Evolutionary conservation across 2,888 invertebrate genomes (phyloP).

Genomic region (Conistra vaccinii): DNA sequence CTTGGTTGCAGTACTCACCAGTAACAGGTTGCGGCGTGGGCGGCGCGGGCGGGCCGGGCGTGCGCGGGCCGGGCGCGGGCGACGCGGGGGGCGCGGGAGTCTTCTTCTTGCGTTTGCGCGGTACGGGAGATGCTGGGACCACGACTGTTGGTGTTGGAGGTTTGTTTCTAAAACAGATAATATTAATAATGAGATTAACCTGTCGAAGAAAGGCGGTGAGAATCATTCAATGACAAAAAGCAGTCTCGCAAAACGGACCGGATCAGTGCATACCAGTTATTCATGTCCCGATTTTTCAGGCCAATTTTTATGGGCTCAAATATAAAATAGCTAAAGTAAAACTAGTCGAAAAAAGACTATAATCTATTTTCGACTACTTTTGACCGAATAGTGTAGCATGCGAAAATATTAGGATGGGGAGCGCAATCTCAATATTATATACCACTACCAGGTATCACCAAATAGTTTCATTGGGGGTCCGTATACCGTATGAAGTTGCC

Average conservation of each 20-base stretch:
- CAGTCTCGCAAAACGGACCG: neutral
- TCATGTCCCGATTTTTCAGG: neutral
- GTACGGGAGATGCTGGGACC: slow-evolving; percentile 76
- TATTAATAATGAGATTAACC: neutral
- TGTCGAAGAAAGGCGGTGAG: neutral
- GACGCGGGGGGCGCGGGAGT: slow-evolving; percentile 39
- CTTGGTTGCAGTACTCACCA: slow-evolving; percentile 44
- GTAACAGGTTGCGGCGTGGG: slow-evolving; percentile 57
- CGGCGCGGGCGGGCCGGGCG: slow-evolving; percentile 54
- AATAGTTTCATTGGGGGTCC: too few relatives aligned
- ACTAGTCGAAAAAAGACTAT: too few relatives aligned
- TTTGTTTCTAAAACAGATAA: slow-evolving; percentile 31
- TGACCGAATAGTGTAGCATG: neutral
- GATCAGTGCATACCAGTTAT: neutral
- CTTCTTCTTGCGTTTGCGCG: slow-evolving; percentile 81
- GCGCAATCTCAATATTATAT: too few relatives aligned
- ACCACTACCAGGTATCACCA: too few relatives aligned
- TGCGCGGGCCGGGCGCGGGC: slow-evolving; percentile 54
- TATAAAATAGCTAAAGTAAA: too few relatives aligned
- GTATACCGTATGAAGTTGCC: too few relatives aligned
- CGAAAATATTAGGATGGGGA: neutral
- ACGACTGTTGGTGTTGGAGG: slow-evolving; percentile 57
- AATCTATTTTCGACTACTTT: neutral
- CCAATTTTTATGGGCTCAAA: neutral
- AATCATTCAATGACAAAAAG: neutral